Base-by-base conservation (phyloP, 2,113 vertebrate genomes). In the Platycercus adscitus region DNA sequence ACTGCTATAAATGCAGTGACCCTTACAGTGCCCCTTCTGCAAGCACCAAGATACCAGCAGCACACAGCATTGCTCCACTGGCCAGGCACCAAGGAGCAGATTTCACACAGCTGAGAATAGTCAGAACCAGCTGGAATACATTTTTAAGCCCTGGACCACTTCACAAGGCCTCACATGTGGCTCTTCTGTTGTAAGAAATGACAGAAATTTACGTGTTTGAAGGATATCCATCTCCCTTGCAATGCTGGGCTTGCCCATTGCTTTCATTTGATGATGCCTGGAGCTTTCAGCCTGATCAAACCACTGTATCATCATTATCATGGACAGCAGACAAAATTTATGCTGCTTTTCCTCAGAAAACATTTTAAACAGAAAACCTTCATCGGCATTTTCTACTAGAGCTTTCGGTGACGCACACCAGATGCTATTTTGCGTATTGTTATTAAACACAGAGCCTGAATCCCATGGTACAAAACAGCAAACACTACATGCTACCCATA, bases 351-450 rank as follows among this genome's bases (percentile, higher is more conserved):
- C 83, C 72, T 86, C 82, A 90, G 63, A 79, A 94, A 88, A 50
- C 29, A 90, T 56, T 88, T 80, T 53, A 72, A 88, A 78, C 80
- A 88, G 64, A 82, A 96, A 86, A 90, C 7, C 10, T 65, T 95
- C 94, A 84, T n/a, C 12, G 0, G 52, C 26, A n/a, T 96, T 78
- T 96, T 88, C 61, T 65, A 68, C 95, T 55, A 50, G 19, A 92
- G 80, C 72, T 88, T 95, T 90, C 17, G 44, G 79, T 52, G 80
- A 91, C 33, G 41, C 82, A 95, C 39, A 94, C 88, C 95, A 96
- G 95, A 93, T 96, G 96, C 88, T 93, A 88, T 90, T 96, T 86
- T 68, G 82, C n/a, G 52, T 76, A 94, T 94, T 96, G 92, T 96
- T 95, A 91, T 96, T 91, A 96, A 96, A 96, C 91, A 96, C 77